Base-by-base conservation (phyloP, 1,140 invertebrate species). In the Pollicipes pollicipes region DNA sequence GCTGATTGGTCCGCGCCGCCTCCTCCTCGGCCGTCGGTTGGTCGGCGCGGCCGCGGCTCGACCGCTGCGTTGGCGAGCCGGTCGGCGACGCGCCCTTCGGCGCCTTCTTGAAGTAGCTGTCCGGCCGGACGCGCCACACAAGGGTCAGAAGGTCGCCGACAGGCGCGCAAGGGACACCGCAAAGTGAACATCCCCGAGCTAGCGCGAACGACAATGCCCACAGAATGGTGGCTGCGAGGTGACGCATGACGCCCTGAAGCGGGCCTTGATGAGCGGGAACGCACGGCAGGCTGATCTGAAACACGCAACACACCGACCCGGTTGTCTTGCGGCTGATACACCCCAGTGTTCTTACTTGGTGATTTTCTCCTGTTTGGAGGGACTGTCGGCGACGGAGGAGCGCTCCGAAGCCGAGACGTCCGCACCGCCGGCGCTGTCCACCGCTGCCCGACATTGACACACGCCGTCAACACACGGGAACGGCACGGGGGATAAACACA, bases 341-440 rank as follows among this genome's bases (percentile, higher is more conserved):
- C 32, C 16, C 32, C 32, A 35, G 32, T 13, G n/a, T 66, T 3
- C 28, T 27, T 66, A 66, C 64, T 29, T 66, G 64, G 64, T 66
- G 64, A 66, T 66, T 28, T 66, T 66, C 3, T 66, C 64, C 64
- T 66, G 64, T 66, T 66, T 58, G 45, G 45, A 58, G 21, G 45
- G 45, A 58, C 45, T 58, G 45, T 58, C 45, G 45, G 21, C 13
- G 45, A 24, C 21, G 10, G 45, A 58, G 13, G 45, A 58, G 13
- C 24, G 45, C 45, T 58, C 45, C 45, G 45, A 58, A 2, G 24
- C 45, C 45, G 45, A 58, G 10, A 58, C 10, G 6, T 58, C 45
- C 2, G 10, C 45, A 58, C 45, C 45, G 45, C 13, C 17, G 10
- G 45, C 45, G 45, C 45, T 58, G 21, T 58, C 45, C 45, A 21